Base-by-base conservation (phyloP, 1,140 invertebrate species). In the Dryas iulia region DNA sequence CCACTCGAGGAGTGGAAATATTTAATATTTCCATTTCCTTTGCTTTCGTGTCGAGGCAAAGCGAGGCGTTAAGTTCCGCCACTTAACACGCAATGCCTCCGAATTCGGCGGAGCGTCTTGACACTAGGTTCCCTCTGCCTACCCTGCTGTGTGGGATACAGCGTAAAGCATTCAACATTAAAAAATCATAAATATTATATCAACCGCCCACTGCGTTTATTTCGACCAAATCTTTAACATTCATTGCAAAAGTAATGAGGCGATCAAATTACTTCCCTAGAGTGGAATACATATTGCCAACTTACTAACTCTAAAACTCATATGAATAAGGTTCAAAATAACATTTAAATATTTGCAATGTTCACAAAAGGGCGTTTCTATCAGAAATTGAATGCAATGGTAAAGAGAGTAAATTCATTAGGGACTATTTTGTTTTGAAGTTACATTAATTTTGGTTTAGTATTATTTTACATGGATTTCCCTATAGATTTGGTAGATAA, bases 391-490 rank as follows among this genome's bases (percentile, higher is more conserved):
- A 14, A 39, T n/a, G 35, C 35, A 39, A 39, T 39, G 35, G 39
- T 47, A 53, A 12, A 21, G 25, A 6, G 8, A 62, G 59, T 10
- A 14, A 47, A 60, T 39, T 26, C 59, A 26, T 60, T 60, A 25
- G 59, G 59, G 59, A 62, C 5, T 18, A 11, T 28, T 62, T 39
- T 62, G 39, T 62, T 62, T 62, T 62, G 59, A 62, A 52, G 59
- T 47, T 53, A 53, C 28, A 62, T 62, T 62, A 62, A 62, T 52
- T 52, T 33, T 53, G 39, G 35, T 62, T 62, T 53, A 25, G 59
- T 62, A 52, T 62, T 62, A 62, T 52, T 62, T 62, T 62, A 62
- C 59, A 25, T 62, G 35, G 14, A 62, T 52, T 18, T 62, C 59
- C 59, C 59, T 62, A 8, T 28, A 28, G 59, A 21, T 25, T 47